Evolutionary conservation across 1,140 invertebrate genomes (phyloP), one percentile per base, ranked within the genome.

Genomic region (Alviniconcha marisindica): DNA sequence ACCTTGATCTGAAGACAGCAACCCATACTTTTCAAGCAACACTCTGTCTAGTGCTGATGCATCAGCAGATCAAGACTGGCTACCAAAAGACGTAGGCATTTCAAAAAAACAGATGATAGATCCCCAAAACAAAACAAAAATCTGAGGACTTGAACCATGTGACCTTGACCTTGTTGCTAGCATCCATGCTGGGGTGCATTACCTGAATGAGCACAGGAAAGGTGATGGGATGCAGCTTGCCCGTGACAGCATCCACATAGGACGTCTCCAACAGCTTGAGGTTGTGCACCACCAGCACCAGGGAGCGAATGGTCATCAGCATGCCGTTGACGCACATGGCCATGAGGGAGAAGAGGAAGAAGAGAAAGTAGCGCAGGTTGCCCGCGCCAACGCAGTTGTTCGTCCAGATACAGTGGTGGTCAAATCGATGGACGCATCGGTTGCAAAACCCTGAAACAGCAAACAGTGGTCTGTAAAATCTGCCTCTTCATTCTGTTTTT

Each of bases 341-440:
- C 10, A 89, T 74, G 18, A 92, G 85, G 3, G 89, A 87, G 12
- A 91, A 15, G 80, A 93, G 88, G 76, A 93, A 93, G 18, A 89
- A 36, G 12, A 93, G 77, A 84, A 93, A 93, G 79, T 88, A 91
- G 18, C 89, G 86, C 74, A 91, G 85, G 84, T 93, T 93, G 21
- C 89, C 81, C 1, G 86, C 91, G 33, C 93, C 93, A 33, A 93
- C 89, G 85, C 92, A 92, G 81, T 91, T 92, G 84, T 93, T 92
- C 3, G 92, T 91, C 92, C 93, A 93, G 21, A 93, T 87, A 88
- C 93, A 93, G 82, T 93, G 93, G 79, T 93, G 93, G 81, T 93
- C 93, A 89, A 92, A 93, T n/a, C 90, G 88, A 77, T 91, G 88
- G 15, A 93, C 87, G 89, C 93, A 93, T 76, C 85, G 87, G 78